A percentile compares a stretch with the other conserved stretches of the same genome.
phyloP scores from a whole-genome alignment of 2,797 vertebrate species.

The Gastrophryne carolinensis region DNA sequence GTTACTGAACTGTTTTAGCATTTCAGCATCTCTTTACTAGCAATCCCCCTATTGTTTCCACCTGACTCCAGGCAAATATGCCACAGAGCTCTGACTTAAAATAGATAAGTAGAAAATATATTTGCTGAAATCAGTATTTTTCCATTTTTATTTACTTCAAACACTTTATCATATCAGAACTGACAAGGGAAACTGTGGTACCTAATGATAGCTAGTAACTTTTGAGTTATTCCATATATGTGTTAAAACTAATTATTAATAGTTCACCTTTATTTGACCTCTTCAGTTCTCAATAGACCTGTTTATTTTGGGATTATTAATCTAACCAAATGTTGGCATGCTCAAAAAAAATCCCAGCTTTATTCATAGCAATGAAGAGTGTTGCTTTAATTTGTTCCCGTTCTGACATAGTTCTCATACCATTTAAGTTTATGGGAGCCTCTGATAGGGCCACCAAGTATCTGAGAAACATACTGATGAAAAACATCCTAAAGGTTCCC shows the following conservation, averaged over 20 bases:
- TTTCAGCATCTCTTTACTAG: slow-evolving; percentile 44
- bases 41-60: slow-evolving; percentile 37
- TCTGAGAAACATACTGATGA: too few species aligned
- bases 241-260: background rate
- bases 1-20: slow-evolving; percentile 44
- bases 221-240: background rate
- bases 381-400: too few species aligned
- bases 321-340: too few species aligned
- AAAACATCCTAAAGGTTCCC: too few species aligned
- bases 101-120: slow-evolving; percentile 26
- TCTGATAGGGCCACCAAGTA: too few species aligned
- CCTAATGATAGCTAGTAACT: background rate
- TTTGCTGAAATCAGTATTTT: slow-evolving; percentile 35
- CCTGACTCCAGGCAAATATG: slow-evolving; percentile 42
- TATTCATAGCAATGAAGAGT: too few species aligned
- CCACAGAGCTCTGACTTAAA: slow-evolving; percentile 38
- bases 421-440: too few species aligned
- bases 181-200: background rate
- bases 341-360: too few species aligned
- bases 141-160: background rate
- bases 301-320: too few species aligned
- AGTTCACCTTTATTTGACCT: background rate
- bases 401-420: too few species aligned
- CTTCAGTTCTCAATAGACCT: too few species aligned
- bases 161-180: background rate